Base-by-base conservation (phyloP, 2,888 invertebrate genomes). In the Allacma fusca region DNA sequence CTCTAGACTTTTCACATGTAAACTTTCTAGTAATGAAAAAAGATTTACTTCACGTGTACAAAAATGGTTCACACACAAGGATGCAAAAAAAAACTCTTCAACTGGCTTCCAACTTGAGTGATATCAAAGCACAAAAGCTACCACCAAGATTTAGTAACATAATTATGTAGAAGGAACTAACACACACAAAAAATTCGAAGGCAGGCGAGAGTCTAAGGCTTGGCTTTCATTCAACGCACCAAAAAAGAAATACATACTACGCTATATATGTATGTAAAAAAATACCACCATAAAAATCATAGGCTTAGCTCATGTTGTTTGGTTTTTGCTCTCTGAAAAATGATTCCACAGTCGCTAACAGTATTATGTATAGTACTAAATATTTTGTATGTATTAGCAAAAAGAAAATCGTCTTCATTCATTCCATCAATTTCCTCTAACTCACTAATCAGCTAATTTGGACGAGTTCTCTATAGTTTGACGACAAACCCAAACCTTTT, bases 401-500 rank as follows among this genome's bases (percentile, higher is more conserved):
- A 13, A 50, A 50, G n/a, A 19, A 40, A 9, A 13, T 40, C 7
- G 40, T 40, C 40, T 16, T 50, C 50, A 50, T 50, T 4, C n/a
- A n/a, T 50, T 19, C 19, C 5, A 50, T 50, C 19, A 50, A 50
- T 12, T n/a, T n/a, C 2, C 50, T 4, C n/a, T 16, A 1, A 50
- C 19, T 50, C 5, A 50, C 50, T 50, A 50, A 50, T 50, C 50
- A 50, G n/a, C 2, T 50, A 50, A 50, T 50, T 50, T 16, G 19
- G 19, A 50, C 7, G 2, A 50, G 1, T 50, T 50, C 16, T 50
- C 4, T 50, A 9, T 16, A 50, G n/a, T 50, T 50, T 50, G 50
- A 50, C 19, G 50, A 50, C 50, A 50, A 50, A 50, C 4, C 50
- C 50, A 50, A 50, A 50, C 50, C 50, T 50, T 50, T 50, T 50